Evolutionary conservation across 2,797 vertebrate species (phyloP), one percentile per base, ranked within the genome.

Genomic region (Myotis vivesi): DNA sequence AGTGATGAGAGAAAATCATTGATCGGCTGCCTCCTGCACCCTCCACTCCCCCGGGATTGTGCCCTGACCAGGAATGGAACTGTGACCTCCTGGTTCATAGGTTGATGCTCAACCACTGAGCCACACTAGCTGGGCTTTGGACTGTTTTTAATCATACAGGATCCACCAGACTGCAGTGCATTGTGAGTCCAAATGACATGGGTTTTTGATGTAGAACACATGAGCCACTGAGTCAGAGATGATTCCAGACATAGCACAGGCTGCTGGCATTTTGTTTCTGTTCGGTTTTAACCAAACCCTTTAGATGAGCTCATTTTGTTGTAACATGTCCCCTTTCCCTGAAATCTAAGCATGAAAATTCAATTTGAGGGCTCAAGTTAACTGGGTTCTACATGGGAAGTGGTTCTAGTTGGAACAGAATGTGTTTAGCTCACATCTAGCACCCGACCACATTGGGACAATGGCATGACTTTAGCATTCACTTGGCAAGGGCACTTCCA

Each of bases 401-500:
- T 5, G 41, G 66, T 51, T 83, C 11, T 13, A 8, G 15, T 13
- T 59, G 49, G 36, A 96, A 59, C 12, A 66, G 93, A 53, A 16
- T 1, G 1, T 16, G 36, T 41, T 64, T n/a, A 75, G 83, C 59
- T 92, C 36, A 2, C 30, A 22, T 16, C 2, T 17, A 25, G 41
- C 1, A 17, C 71, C 89, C 46, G 87, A 57, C 91, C 71, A 30
- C 59, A 23, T 22, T 84, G 49, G 77, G 76, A 71, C 83, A 41
- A 8, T 25, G n/a, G n/a, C 46, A 66, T 79, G 92, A 91, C 92
- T 92, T 94, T 49, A 62, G 79, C 84, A 1, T 68, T 93, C 62
- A 8, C 68, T 94, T 75, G 89, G 80, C 96, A 94, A 89, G 72
- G 86, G 38, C 84, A 46, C 33, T 91, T 97, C 77, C 83, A 75